These are phyloP conservation scores for Benthosema pterotum DNA, from an alignment of 2,797 vertebrate species.

Conservation along the genomic window DNA sequence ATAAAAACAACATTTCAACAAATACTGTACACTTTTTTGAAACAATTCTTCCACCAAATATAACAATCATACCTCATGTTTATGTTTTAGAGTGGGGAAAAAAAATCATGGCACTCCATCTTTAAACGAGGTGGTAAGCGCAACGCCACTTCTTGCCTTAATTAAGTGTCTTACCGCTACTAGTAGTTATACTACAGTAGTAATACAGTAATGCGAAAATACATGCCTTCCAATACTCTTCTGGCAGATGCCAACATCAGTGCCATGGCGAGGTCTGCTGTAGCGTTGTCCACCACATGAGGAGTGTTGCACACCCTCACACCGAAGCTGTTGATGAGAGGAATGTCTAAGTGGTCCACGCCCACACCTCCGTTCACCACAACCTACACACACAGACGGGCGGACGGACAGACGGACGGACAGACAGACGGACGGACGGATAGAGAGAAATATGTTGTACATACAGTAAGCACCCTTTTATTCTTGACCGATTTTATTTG, in stretches of 20 bases:
- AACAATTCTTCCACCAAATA: too few relatives aligned
- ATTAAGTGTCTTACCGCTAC: too few relatives aligned
- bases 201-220: background rate
- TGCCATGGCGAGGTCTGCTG: conserved; percentile 80
- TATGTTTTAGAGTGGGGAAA: too few relatives aligned
- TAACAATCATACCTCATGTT: too few relatives aligned
- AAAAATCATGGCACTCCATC: too few relatives aligned
- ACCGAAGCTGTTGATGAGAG: conserved; percentile 74
- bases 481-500: background rate
- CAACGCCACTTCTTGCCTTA: too few relatives aligned
- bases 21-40: too few relatives aligned
- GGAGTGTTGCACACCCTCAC: conserved; percentile 81
- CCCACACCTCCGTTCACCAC: conserved; percentile 78
- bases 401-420: background rate
- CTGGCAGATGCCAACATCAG: conserved; percentile 81
- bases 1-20: too few relatives aligned
- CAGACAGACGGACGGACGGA: background rate
- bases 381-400: background rate
- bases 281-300: conserved; percentile 72
- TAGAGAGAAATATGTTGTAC: conserved; percentile 1
- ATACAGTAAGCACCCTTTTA: too few relatives aligned
- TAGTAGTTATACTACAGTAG: too few relatives aligned
- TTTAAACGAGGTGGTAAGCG: too few relatives aligned
- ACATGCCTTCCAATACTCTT: conserved; percentile 79
- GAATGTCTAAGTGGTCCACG: conserved; percentile 80